Evolutionary conservation across 2,888 invertebrate genomes (phyloP).

Genomic region (Harpagoxenus sublaevis): DNA sequence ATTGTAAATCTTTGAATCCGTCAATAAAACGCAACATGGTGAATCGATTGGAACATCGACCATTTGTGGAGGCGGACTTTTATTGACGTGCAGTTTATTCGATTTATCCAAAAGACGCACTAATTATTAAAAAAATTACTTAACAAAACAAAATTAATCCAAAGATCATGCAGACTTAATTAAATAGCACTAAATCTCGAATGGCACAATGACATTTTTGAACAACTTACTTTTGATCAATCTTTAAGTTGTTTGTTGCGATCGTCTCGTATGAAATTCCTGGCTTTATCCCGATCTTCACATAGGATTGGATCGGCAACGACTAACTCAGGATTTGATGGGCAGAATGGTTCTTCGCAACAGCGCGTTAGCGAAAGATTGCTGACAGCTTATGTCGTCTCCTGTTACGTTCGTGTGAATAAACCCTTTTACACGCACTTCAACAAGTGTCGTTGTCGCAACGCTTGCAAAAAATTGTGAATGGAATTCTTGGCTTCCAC

Average conservation of each 20-base stretch:
- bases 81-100: background rate
- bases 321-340: conserved; percentile 57
- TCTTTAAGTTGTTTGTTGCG: background rate
- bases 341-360: background rate
- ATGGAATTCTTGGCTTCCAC: conserved; percentile 13
- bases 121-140: conserved; percentile 30
- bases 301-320: conserved; percentile 50
- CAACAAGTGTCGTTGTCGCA: conserved; percentile 5
- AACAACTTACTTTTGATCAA: conserved; percentile 12
- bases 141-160: background rate
- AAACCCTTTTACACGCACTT: conserved; percentile 45
- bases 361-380: conserved; percentile 63
- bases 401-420: conserved; percentile 53
- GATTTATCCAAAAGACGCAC: conserved; percentile 15
- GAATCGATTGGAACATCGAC: conserved; percentile 47
- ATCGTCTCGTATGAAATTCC: background rate
- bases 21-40: conserved; percentile 48
- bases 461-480: conserved; percentile 5
- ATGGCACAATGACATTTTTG: background rate
- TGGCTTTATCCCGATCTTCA: conserved; percentile 49
- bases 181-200: background rate
- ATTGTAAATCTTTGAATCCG: background rate
- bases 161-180: background rate
- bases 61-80: conserved; percentile 40
- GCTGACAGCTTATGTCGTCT: conserved; percentile 54